phyloP scores from a whole-genome alignment of 2,113 vertebrate species.

The Bucco capensis region DNA sequence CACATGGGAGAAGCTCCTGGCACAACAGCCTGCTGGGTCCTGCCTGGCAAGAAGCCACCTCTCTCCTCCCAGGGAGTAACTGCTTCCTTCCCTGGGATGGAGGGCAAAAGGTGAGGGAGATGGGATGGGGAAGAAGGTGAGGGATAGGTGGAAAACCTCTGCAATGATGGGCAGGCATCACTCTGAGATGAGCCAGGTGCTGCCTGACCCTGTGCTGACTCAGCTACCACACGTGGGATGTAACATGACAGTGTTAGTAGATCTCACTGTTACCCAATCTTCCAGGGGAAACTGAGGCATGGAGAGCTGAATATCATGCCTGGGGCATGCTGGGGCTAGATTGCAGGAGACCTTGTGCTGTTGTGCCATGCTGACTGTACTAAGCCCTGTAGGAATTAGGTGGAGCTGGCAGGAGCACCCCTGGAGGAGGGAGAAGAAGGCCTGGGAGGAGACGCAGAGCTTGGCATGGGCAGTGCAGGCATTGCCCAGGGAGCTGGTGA shows the following conservation, averaged over 20 bases:
- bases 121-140: background rate
- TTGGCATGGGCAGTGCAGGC: background rate
- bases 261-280: slow-evolving; percentile 21
- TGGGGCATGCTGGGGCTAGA: background rate
- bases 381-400: background rate
- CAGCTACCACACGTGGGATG: background rate
- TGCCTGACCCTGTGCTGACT: background rate
- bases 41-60: fast-evolving
- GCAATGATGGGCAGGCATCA: fast-evolving
- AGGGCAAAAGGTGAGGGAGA: background rate
- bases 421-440: background rate
- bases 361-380: background rate
- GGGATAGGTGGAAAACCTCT: fast-evolving
- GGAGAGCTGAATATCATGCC: background rate
- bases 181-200: fast-evolving
- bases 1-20: background rate
- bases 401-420: background rate
- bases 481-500: no score
- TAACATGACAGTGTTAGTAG: background rate
- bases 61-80: background rate
- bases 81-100: fast-evolving
- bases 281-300: background rate
- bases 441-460: background rate
- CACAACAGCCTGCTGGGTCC: background rate
- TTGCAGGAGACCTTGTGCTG: background rate